Evolutionary conservation across 1,140 invertebrate genomes (phyloP).

Genomic region (Solen grandis): DNA sequence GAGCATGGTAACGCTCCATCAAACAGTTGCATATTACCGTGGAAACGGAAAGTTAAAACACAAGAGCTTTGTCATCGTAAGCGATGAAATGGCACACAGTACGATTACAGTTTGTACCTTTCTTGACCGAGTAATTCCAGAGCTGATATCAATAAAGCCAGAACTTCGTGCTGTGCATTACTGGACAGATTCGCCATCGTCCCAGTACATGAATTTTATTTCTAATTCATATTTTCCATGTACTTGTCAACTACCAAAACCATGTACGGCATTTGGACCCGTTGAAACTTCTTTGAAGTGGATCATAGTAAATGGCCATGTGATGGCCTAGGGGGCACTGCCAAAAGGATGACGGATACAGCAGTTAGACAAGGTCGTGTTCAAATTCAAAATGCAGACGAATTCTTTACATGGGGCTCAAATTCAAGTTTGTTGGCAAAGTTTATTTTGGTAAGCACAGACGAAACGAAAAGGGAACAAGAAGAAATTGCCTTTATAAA

Average conservation of each 20-base stretch:
- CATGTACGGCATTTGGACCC: not conserved
- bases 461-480: slow-evolving; percentile 42
- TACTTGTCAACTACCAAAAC: not conserved
- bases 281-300: slow-evolving; percentile 54
- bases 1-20: slow-evolving; percentile 32
- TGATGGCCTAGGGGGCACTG: slow-evolving; percentile 26
- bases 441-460: slow-evolving; percentile 11
- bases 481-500: too few species aligned
- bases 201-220: slow-evolving; percentile 49
- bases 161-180: slow-evolving; percentile 27
- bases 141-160: slow-evolving; percentile 3
- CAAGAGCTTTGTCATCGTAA: slow-evolving; percentile 39
- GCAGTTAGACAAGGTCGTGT: slow-evolving; percentile 22
- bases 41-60: slow-evolving; percentile 1
- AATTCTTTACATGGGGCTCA: slow-evolving; percentile 48
- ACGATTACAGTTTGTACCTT: slow-evolving; percentile 37
- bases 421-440: not conserved
- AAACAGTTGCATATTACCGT: slow-evolving; percentile 24
- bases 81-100: slow-evolving; percentile 32
- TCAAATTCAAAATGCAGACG: slow-evolving; percentile 38
- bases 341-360: slow-evolving; percentile 43
- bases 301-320: slow-evolving; percentile 58
- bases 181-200: slow-evolving; percentile 40
- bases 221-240: slow-evolving; percentile 17
- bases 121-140: slow-evolving; percentile 13